Percentiles rank a stretch among this genome's conserved stretches.
phyloP scores from a whole-genome alignment of 2,888 invertebrate species.

The Nesidiocoris tenuis region DNA sequence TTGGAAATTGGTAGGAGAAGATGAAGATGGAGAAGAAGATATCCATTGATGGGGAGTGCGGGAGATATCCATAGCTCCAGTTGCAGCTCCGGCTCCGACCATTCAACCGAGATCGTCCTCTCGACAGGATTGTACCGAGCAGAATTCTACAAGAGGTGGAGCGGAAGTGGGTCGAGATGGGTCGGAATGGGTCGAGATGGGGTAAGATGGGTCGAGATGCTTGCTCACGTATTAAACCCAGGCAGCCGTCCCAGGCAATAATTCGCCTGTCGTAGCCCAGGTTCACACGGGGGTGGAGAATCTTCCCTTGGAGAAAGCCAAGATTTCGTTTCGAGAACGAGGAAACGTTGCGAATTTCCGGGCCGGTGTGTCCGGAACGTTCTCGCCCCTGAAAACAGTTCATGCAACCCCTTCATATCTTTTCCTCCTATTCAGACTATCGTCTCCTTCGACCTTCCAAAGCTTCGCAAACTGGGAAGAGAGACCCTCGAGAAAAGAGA shows the following conservation, averaged over 20 bases:
- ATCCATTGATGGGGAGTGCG: conserved; percentile 1
- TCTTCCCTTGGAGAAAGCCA: background rate
- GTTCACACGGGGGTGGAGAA: background rate
- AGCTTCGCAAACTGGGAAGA: background rate
- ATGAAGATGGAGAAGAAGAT: background rate
- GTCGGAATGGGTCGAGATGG: no score
- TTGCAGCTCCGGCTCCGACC: no score
- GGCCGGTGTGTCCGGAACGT: background rate
- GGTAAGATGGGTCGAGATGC: conserved; percentile 3
- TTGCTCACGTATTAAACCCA: conserved; percentile 40
- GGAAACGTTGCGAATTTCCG: background rate
- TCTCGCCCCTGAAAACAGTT: background rate
- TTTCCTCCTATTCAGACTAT: background rate
- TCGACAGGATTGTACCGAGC: background rate
- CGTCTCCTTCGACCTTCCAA: background rate
- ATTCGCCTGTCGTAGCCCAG: conserved; percentile 10
- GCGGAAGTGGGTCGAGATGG: conserved; percentile 3
- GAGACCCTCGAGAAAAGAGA: conserved; percentile 7
- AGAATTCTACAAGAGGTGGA: background rate
- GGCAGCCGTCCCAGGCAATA: conserved; percentile 33
- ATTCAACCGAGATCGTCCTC: background rate
- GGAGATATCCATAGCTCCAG: conserved; percentile 4
- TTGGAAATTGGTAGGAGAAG: background rate
- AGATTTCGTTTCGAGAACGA: background rate
- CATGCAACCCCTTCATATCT: background rate